A percentile compares a stretch with the other conserved stretches of the same genome.
Conservation (phyloP, 2,888 invertebrate species). For the Acronicta leporina region DNA sequence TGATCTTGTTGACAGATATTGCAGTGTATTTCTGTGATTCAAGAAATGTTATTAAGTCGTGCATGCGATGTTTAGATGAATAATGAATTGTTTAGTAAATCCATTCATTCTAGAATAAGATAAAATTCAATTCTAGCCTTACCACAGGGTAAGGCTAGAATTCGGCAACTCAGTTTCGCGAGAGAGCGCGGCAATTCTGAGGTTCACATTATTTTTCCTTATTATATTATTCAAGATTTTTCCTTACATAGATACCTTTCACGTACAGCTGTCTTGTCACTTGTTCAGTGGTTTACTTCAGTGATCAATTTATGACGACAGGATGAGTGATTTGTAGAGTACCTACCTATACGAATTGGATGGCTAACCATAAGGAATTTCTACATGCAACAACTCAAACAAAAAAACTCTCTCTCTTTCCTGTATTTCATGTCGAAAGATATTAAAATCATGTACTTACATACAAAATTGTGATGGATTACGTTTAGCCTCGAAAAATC, state of each 20-base stretch:
- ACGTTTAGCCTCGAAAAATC: not conserved
- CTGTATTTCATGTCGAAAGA: not conserved
- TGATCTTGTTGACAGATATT: conserved; percentile 25
- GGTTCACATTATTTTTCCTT: too few species aligned
- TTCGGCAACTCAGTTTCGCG: too few species aligned
- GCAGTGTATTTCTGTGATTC: not conserved
- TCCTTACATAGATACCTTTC: too few species aligned
- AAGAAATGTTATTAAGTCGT: not conserved
- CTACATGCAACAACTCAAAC: conserved; percentile 6
- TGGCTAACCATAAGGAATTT: conserved; percentile 18
- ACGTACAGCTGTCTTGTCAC: too few species aligned
- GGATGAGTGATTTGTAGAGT: conserved; percentile 35
- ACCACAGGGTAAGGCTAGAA: too few species aligned
- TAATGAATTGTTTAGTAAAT: too few species aligned
- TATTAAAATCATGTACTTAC: not conserved
- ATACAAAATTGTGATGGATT: not conserved
- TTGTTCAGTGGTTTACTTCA: conserved; percentile 25
- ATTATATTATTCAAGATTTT: too few species aligned
- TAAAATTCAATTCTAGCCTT: too few species aligned
- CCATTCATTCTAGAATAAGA: too few species aligned
- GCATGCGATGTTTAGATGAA: too few species aligned
- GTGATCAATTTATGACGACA: conserved; percentile 42
- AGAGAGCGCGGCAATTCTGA: too few species aligned
- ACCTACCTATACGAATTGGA: conserved; percentile 6
- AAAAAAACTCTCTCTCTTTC: too few species aligned